phyloP scores from a whole-genome alignment of 2,888 invertebrate species.

The Acronicta aceris region DNA sequence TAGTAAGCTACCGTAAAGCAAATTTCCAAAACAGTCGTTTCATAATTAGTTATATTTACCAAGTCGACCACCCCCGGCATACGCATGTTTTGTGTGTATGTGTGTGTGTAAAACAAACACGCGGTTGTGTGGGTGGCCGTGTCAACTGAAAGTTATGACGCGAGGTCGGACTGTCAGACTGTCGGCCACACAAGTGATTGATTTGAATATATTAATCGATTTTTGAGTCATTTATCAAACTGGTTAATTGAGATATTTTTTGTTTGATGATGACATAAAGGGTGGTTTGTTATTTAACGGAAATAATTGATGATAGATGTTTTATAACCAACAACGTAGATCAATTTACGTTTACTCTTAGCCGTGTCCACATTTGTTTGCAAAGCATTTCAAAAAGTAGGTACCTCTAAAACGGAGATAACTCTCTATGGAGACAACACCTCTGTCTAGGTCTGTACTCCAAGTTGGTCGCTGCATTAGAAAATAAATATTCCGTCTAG shows the following conservation, averaged over 20 bases:
- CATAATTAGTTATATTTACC: constrained; percentile 55
- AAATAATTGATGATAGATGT: constrained; percentile 40
- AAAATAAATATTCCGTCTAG: constrained; percentile 57
- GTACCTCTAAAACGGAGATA: no score
- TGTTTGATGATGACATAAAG: constrained; percentile 34
- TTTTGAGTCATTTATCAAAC: constrained; percentile 43
- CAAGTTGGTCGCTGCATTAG: constrained; percentile 53
- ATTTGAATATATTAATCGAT: constrained; percentile 47
- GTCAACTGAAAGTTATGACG: constrained; percentile 60
- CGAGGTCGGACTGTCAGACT: constrained; percentile 54
- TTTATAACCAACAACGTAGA: neutral
- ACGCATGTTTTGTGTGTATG: constrained; percentile 6
- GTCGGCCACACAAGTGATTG: constrained; percentile 45
- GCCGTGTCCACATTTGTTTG: no score
- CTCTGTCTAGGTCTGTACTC: constrained; percentile 32
- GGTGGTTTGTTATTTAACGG: constrained; percentile 31
- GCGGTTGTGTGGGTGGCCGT: constrained; percentile 52
- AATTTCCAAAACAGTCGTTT: constrained; percentile 38
- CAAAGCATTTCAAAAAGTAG: no score
- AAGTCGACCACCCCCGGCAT: constrained; percentile 48
- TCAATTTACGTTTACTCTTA: no score
- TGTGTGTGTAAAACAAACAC: constrained; percentile 42
- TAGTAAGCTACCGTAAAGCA: constrained; percentile 26
- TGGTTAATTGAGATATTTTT: constrained; percentile 22
- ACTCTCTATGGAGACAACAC: neutral